phyloP scores from a whole-genome alignment of 2,113 vertebrate genomes.

The Stigmatopora argus region DNA sequence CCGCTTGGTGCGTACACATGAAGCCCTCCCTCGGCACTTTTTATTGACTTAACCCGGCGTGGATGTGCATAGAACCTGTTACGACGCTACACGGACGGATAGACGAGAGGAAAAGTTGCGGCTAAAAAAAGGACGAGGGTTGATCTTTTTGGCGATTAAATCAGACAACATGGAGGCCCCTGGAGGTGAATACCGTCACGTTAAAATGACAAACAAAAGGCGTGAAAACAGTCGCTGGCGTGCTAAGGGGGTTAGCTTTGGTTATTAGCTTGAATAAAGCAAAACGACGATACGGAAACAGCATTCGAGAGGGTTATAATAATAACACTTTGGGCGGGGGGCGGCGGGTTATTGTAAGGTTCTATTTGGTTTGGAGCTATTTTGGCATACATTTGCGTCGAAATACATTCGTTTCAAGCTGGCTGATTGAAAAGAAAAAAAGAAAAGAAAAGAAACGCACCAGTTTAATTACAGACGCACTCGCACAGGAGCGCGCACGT shows the following conservation, averaged over 20 bases:
- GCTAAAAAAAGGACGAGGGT: slow-evolving; percentile 38
- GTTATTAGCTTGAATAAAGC: slow-evolving; percentile 26
- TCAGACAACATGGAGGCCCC: slow-evolving; percentile 58
- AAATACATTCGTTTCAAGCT: slow-evolving; percentile 57
- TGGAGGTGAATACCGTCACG: slow-evolving; percentile 19
- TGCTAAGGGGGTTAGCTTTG: slow-evolving; percentile 60
- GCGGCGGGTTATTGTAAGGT: slow-evolving; percentile 51
- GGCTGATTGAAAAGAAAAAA: slow-evolving; percentile 57
- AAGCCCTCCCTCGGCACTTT: slow-evolving; percentile 46
- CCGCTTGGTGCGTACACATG: slow-evolving; percentile 55
- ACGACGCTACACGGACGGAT: slow-evolving; percentile 67
- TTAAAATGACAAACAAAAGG: slow-evolving; percentile 24
- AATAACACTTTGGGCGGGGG: background rate
- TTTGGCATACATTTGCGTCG: background rate
- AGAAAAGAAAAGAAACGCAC: slow-evolving; percentile 14
- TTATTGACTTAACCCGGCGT: slow-evolving; percentile 52
- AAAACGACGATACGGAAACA: background rate
- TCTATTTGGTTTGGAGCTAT: slow-evolving; percentile 55
- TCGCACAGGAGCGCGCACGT: slow-evolving; percentile 11
- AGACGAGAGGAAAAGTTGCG: slow-evolving; percentile 56
- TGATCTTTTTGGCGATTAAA: slow-evolving; percentile 32
- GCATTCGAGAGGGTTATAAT: background rate
- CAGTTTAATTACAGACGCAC: slow-evolving; percentile 25
- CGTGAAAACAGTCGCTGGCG: slow-evolving; percentile 62
- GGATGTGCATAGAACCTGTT: slow-evolving; percentile 62